phyloP scores from a whole-genome alignment of 37 sponge, comb jelly and placozoan genomes.

The Axinella damicornis region DNA sequence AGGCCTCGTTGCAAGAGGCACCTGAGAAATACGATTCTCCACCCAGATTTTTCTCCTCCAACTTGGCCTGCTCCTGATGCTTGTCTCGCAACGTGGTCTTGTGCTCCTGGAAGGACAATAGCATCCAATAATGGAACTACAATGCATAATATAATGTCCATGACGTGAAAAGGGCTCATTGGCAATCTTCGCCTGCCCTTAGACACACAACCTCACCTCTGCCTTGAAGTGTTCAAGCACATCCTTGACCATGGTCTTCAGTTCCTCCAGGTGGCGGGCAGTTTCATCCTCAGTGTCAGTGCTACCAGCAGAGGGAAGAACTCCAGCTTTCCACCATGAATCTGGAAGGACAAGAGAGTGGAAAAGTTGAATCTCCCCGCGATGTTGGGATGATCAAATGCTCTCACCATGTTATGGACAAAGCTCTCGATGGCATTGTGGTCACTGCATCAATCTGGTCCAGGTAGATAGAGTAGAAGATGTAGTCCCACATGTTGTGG shows the following conservation, averaged over 20 bases:
- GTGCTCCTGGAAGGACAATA: neutral
- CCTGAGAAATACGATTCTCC: too few relatives aligned
- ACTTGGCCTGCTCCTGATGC: neutral
- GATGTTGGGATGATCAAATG: too few relatives aligned
- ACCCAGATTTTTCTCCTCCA: neutral
- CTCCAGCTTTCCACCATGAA: conserved; percentile 33
- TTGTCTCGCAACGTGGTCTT: neutral
- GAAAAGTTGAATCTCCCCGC: too few relatives aligned
- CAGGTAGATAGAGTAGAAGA: conserved; percentile 61
- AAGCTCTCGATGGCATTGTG: conserved; percentile 71
- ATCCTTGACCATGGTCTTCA: conserved; percentile 50
- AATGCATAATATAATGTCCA: too few relatives aligned
- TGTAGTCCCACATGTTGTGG: conserved; percentile 85
- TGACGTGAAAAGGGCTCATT: too few relatives aligned
- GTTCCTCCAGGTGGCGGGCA: conserved; percentile 36
- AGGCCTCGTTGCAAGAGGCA: too few relatives aligned
- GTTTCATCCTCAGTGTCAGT: conserved; percentile 60
- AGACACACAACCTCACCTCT: conserved; percentile 23
- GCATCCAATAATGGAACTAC: too few relatives aligned
- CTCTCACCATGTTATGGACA: conserved; percentile 52
- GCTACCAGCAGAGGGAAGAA: conserved; percentile 73
- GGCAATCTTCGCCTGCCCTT: too few relatives aligned
- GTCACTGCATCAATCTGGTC: conserved; percentile 63
- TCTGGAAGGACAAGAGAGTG: conserved; percentile 35
- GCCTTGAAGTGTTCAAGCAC: conserved; percentile 31